Conservation (phyloP, 2,888 invertebrate genomes). For the Achlya flavicornis region DNA sequence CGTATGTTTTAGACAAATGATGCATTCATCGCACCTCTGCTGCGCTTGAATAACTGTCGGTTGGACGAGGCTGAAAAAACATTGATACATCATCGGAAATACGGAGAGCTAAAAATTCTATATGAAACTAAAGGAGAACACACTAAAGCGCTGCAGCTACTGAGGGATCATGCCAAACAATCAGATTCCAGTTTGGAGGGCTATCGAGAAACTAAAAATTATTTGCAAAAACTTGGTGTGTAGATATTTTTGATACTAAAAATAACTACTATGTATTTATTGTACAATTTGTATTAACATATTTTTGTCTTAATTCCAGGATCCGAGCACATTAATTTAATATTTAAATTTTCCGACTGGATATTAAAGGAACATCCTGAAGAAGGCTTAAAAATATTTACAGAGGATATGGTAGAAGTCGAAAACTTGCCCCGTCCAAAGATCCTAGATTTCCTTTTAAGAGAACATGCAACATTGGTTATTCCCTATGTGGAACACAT, state of each 20-base stretch:
- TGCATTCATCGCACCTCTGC: constrained; percentile 94
- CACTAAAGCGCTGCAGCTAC: constrained; percentile 93
- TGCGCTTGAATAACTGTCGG: constrained; percentile 96
- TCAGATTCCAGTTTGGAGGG: constrained; percentile 91
- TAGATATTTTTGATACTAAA: not conserved
- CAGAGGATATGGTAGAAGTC: constrained; percentile 93
- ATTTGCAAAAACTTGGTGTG: constrained; percentile 93
- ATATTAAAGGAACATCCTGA: constrained; percentile 93
- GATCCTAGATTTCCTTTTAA: constrained; percentile 94
- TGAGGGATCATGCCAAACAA: constrained; percentile 90
- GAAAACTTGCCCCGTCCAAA: constrained; percentile 94
- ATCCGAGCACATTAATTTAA: constrained; percentile 91
- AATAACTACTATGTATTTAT: not conserved
- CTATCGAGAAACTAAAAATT: constrained; percentile 92
- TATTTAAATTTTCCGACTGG: constrained; percentile 97
- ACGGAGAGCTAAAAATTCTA: constrained; percentile 96
- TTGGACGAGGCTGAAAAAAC: constrained; percentile 96
- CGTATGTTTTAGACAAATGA: constrained; percentile 91
- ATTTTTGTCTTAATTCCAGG: constrained; percentile 69
- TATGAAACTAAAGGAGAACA: constrained; percentile 98
- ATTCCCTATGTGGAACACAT: constrained; percentile 98
- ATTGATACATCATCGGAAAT: constrained; percentile 93
- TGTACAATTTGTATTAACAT: not conserved
- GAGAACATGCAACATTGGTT: constrained; percentile 90
- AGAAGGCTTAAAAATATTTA: constrained; percentile 95